Evolutionary conservation across 2,888 invertebrate species (phyloP), one percentile per base, ranked within the genome.

Genomic region (Acronicta psi): DNA sequence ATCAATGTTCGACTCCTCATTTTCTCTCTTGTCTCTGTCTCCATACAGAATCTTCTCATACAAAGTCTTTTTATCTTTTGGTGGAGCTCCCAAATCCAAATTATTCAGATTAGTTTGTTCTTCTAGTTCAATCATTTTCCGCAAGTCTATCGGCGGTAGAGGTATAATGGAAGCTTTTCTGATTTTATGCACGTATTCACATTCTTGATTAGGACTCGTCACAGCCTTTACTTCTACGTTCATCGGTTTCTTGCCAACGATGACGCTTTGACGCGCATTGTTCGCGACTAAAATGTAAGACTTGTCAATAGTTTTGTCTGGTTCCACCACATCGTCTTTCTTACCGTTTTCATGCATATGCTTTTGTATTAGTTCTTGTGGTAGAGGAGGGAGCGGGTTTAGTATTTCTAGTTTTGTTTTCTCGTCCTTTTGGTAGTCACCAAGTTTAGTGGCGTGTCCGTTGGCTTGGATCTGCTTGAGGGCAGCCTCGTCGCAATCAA

Each of bases 41-140:
- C 87, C 91, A 51, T 87, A 90, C 77, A 94, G 72, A 41, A 94
- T 94, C 83, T 91, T 93, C 75, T 93, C 92, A 55, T 93, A 93
- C 45, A 92, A 77, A 67, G 91, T 92, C 66, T 89, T 91, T 58
- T 90, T 86, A 59, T 92, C 90, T 45, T 88, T 91, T 7, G 90
- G 85, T 1, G 93, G 90, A 38, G 84, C 79, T 1, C 84, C 81
- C 34, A 86, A 77, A 50, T 87, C 83, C 14, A 88, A 60, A 18
- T 84, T 84, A 42, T 85, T 86, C 55, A 84, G 59, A 49, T 79
- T 83, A 10, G 81, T 83, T 59, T 83, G 81, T 57, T 82, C 73
- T 38, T 84, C 83, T 51, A 91, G 59, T 60, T 93, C 83, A 36
- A 84, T 81, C 47, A 94, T 85, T 75, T 93, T 93, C 61, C 83